Evolutionary conservation across 1,140 invertebrate genomes (phyloP), one percentile per base, ranked within the genome.

Genomic region (Antheraea pernyi): DNA sequence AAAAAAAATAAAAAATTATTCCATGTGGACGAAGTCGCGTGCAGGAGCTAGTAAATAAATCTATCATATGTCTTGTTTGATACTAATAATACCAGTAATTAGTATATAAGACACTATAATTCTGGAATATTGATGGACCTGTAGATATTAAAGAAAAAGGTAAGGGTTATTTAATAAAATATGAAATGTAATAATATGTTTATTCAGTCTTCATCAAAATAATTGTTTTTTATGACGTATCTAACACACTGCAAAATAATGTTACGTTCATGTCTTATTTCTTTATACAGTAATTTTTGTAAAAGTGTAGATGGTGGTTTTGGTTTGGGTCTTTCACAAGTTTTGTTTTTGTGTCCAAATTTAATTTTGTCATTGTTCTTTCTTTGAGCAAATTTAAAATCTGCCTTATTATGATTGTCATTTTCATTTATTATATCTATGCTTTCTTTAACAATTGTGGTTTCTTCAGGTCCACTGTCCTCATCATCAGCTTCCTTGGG

Each of bases 221-320:
- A 97, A 83, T 96, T 95, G 79, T 95, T 96, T 73, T 95, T 93
- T 42, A 94, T 93, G 66, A 96, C 94, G 93, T 95, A 94, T 72
- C 95, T 94, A 11, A 97, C 93, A 90, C 96, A 97, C 78, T 97
- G 96, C 67, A 96, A 92, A 63, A 97, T 93, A 22, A 95, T 88
- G 89, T 97, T 97, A 72, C 96, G 89, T 91, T 97, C 96, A 76
- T 96, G 94, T 60, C 91, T 81, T 68, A 96, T 95, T 85, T 96
- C 95, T 62, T 90, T 91, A 65, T 88, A 90, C 22, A 96, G 85
- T 37, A 95, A 75, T 83, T 95, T 95, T 75, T 95, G 94, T 62
- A 95, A 71, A 75, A 94, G 72, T 75, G 93, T 85, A 68, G 91
- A 79, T 72, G 88, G 84, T 74, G 88, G 30, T 80, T 91, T 79